phyloP scores from a whole-genome alignment of 2,797 vertebrate genomes.

The Lagorchestes hirsutus region DNA sequence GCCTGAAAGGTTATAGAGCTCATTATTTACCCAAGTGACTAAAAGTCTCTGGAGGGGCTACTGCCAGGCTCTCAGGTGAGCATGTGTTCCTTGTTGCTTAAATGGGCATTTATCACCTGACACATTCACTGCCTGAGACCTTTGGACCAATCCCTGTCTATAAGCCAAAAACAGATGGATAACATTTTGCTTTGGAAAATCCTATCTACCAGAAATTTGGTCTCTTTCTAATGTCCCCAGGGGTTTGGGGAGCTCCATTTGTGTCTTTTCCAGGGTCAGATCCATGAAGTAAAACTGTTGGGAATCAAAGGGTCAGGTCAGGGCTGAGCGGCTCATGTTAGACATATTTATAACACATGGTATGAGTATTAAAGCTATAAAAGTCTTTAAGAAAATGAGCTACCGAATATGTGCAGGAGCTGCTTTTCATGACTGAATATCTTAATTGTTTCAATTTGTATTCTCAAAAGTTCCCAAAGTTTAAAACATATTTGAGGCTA shows the following conservation, averaged over 20 bases:
- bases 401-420: neutral
- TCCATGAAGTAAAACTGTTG: neutral
- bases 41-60: neutral
- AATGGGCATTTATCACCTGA: neutral
- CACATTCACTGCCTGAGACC: neutral
- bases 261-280: constrained; percentile 8
- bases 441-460: constrained; percentile 13
- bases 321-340: fast-evolving
- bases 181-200: constrained; percentile 73
- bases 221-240: constrained; percentile 70
- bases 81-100: neutral
- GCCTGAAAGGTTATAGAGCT: neutral
- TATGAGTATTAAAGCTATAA: no score
- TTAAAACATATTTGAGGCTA: neutral
- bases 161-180: constrained; percentile 73
- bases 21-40: neutral
- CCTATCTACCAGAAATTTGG: constrained; percentile 65
- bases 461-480: neutral
- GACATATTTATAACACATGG: no score
- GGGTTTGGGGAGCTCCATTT: neutral
- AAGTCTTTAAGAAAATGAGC: neutral
- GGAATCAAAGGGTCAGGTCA: neutral
- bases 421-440: neutral
- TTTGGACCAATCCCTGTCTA: constrained; percentile 65
- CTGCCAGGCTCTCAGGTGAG: neutral